Base-by-base conservation (phyloP, 2,113 vertebrate genomes). In the Pterophyllum scalare region DNA sequence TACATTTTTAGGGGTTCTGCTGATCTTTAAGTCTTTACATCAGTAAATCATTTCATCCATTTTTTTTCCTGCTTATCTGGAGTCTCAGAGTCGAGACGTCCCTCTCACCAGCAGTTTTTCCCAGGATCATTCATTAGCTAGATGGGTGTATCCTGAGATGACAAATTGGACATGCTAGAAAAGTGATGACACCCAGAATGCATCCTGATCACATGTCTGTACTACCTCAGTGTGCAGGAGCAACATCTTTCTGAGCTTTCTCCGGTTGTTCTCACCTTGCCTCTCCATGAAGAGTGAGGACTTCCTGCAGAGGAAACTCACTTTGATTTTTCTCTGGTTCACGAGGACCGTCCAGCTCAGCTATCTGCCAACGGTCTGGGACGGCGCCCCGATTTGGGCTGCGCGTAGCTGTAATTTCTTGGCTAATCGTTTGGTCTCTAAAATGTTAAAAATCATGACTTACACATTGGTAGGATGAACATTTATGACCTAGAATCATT, bases 351-450 rank as follows among this genome's bases (percentile, higher is more conserved):
- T 64, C 13, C 3, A 24, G 35, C n/a, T 24, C 35, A 40, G 35
- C 61, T 65, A 5, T 15, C 61, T 22, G 3, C 40, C 61, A 6
- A 24, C 1, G 1, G 13, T 40, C 4, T 24, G 35, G 35, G 35
- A 43, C n/a, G 40, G 24, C 2, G 13, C n/a, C 1, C 7, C n/a
- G 17, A 43, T 65, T 65, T 65, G 7, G 38, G 7, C 62, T 65
- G 2, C n/a, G 13, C 62, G 0, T 0, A 43, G 24, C 38, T 26
- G 14, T 22, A n/a, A 43, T 43, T 46, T 26, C n/a, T 10, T 3
- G 38, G 62, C 46, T 43, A 65, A 65, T 65, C 20, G 40, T 43
- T 0, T 17, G 46, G 9, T 65, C 35, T 43, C 22, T 64, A 22
- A 24, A 35, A 61, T 62, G 31, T n/a, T 14, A 61, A 20, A 59